A percentile compares a stretch with the other conserved stretches of the same genome.
Evolutionary conservation across 2,797 vertebrate species (phyloP).

Genomic region (Botia kubotai): DNA sequence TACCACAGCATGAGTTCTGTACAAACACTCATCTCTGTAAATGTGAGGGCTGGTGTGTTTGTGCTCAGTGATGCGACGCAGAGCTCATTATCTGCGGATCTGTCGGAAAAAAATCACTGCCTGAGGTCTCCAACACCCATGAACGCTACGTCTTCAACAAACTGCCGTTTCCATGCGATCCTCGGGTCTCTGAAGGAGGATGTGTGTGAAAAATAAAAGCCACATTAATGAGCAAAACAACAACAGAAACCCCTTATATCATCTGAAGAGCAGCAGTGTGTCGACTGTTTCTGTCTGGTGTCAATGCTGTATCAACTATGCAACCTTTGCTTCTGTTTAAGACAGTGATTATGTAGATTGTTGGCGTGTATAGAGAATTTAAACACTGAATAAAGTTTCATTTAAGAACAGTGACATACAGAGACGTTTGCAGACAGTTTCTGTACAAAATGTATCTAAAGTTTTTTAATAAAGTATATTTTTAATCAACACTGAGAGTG

Average conservation of each 20-base stretch:
- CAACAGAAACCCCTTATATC: no score
- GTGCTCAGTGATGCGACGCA: background rate
- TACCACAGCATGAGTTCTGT: no score
- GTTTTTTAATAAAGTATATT: constrained; percentile 99
- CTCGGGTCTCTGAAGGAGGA: background rate
- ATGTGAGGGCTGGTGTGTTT: no score
- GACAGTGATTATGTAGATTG: constrained; percentile 60
- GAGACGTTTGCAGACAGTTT: constrained; percentile 90
- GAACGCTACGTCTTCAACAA: background rate
- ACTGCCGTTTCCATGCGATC: constrained; percentile 23
- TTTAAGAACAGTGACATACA: constrained; percentile 75
- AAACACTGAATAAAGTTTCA: constrained; percentile 68
- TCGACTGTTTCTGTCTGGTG: background rate
- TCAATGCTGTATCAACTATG: constrained; percentile 85
- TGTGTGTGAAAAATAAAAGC: background rate
- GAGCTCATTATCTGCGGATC: constrained; percentile 13
- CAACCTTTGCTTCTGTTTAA: constrained; percentile 87
- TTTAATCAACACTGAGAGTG: constrained; percentile 90
- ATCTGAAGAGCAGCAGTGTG: background rate
- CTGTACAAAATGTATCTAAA: constrained; percentile 97
- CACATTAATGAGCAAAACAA: background rate
- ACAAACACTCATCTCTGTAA: no score
- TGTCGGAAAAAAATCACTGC: constrained; percentile 3
- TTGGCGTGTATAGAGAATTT: constrained; percentile 82
- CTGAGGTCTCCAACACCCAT: background rate